Conservation (phyloP, 2,113 vertebrate species). For the Oncorhynchus gorbuscha region DNA sequence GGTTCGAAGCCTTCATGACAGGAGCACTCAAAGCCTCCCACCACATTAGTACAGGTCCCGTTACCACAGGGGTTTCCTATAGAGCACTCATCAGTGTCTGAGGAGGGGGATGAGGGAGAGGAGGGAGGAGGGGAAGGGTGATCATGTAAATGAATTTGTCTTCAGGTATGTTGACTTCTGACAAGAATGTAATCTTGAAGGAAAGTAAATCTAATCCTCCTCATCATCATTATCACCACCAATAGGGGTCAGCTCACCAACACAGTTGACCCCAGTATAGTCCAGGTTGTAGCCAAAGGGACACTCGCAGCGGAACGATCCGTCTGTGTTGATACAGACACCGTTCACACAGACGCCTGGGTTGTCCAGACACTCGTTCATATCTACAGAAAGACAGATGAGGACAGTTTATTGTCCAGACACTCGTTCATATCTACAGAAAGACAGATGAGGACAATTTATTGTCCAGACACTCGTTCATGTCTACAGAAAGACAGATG, state of each 20-base stretch:
- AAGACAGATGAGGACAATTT: not conserved
- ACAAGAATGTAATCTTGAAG: no score
- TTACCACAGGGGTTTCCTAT: constrained; percentile 91
- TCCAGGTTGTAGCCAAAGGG: constrained; percentile 92
- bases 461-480: constrained; percentile 71
- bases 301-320: constrained; percentile 94
- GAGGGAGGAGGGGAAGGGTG: not conserved
- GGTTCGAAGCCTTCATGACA: constrained; percentile 93
- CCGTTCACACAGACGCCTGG: constrained; percentile 85
- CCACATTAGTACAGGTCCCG: constrained; percentile 88
- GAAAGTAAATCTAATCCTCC: not conserved
- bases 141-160: no score
- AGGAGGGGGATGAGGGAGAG: not conserved
- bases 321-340: constrained; percentile 89
- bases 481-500: constrained; percentile 68
- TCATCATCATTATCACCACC: no score
- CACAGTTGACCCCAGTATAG: constrained; percentile 85
- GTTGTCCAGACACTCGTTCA: constrained; percentile 86
- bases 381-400: constrained; percentile 68
- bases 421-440: constrained; percentile 58
- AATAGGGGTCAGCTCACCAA: constrained; percentile 75
- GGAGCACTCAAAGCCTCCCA: constrained; percentile 88
- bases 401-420: not conserved
- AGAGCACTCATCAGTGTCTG: constrained; percentile 92
- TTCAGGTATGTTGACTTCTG: no score